phyloP scores from a whole-genome alignment of 2,888 invertebrate species.

The Deilephila elpenor region DNA sequence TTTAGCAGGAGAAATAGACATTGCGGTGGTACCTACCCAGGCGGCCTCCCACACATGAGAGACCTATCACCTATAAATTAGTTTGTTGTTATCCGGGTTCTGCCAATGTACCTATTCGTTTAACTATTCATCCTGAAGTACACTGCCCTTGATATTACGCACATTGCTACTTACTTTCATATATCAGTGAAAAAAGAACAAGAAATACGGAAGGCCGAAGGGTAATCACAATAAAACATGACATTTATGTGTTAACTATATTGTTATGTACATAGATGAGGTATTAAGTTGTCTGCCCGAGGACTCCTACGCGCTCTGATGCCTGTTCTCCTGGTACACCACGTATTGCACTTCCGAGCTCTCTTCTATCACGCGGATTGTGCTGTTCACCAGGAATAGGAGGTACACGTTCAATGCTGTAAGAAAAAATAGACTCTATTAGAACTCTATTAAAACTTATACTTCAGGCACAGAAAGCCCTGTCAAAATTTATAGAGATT shows the following conservation, averaged over 20 bases:
- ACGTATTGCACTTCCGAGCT: conserved; percentile 61
- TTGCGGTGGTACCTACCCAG: too few relatives aligned
- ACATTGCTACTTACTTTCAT: too few relatives aligned
- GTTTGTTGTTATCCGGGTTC: too few relatives aligned
- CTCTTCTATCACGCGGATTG: conserved; percentile 57
- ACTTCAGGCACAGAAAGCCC: neutral
- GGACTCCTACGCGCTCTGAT: neutral
- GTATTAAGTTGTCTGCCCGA: conserved; percentile 17
- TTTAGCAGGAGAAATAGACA: too few relatives aligned
- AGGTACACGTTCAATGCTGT: conserved; percentile 68
- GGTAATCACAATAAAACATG: neutral
- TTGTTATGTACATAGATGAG: conserved; percentile 13
- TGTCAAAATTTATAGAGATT: too few relatives aligned
- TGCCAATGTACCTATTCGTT: too few relatives aligned
- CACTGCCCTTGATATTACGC: too few relatives aligned
- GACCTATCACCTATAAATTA: too few relatives aligned
- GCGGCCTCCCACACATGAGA: too few relatives aligned
- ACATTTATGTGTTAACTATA: neutral
- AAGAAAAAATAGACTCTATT: conserved; percentile 37
- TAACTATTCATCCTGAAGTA: too few relatives aligned
- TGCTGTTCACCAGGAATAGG: conserved; percentile 64
- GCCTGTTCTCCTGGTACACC: conserved; percentile 45
- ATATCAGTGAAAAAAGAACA: too few relatives aligned
- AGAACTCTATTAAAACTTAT: neutral
- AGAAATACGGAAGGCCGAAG: too few relatives aligned